Evolutionary conservation across 2,888 invertebrate species (phyloP), one percentile per base, ranked within the genome.

Genomic region (Malachius bipustulatus): DNA sequence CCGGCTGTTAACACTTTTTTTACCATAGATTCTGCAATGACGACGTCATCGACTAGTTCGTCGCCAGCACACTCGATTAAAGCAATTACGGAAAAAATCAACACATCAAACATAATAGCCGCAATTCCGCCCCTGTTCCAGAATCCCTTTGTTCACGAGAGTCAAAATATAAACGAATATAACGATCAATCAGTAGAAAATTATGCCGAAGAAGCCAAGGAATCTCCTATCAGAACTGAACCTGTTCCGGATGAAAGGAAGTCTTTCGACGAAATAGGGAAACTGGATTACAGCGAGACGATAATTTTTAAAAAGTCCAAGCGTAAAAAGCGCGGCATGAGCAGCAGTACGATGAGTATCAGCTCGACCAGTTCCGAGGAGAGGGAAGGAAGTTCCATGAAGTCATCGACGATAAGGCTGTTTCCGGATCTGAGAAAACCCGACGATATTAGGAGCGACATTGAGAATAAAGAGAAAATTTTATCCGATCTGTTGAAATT

Each of bases 171-270:
- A 16, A 51, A 57, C 26, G 48, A 57, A 35, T 62, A 63, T 26
- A 60, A 60, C 0, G 71, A 70, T 41, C 62, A 60, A 3, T 62
- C 63, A 2, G 54, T 63, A 2, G 48, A 75, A 9, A 62, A 67
- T 8, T 72, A 69, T 48, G 82, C 80, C 0, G 82, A 83, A 51
- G 84, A 84, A 57, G 83, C 83, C 42, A 71, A 76, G 50, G 83
- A 82, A 59, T 77, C 80, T 2, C 72, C 77, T 1, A 65, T 75
- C 6, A 68, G 69, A 2, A 67, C 70, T 47, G 58, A 71, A 10
- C 35, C 43, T 36, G 33, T 36, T 24, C 13, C 27, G 15, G 39
- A 45, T 36, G 38, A 41, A 33, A 43, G 50, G 40, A 65, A 54
- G 44, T 77, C 77, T 40, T 59, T 78, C 39, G 73, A 76, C 50